phyloP scores from a whole-genome alignment of 1,140 invertebrate species.

The Drosophila ohnishii region DNA sequence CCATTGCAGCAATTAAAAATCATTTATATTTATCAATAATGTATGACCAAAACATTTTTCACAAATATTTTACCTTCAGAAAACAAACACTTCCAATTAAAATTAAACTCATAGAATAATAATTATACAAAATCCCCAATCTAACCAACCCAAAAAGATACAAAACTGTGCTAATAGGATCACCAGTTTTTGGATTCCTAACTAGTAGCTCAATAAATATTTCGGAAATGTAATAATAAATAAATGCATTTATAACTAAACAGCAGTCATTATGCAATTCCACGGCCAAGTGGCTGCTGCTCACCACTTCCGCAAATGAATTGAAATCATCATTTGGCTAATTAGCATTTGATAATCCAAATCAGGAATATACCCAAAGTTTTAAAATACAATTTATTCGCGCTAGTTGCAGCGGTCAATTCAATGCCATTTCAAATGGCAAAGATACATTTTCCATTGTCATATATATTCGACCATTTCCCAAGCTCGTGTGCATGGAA shows the following conservation, averaged over 20 bases:
- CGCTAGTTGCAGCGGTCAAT: constrained; percentile 8
- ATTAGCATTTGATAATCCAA: constrained; percentile 32
- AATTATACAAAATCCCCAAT: neutral
- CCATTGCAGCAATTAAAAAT: neutral
- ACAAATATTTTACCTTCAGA: neutral
- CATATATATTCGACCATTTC: constrained; percentile 43
- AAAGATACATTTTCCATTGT: constrained; percentile 47
- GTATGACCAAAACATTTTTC: neutral
- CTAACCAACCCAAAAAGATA: neutral
- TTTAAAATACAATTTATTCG: constrained; percentile 37
- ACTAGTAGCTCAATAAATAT: neutral
- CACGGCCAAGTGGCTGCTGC: neutral
- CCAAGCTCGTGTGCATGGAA: constrained; percentile 50
- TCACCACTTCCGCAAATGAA: constrained; percentile 24
- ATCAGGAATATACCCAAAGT: constrained; percentile 18
- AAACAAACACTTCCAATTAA: neutral
- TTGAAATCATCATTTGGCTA: constrained; percentile 33
- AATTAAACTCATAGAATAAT: neutral
- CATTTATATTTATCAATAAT: neutral
- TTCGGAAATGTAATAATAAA: constrained; percentile 7
- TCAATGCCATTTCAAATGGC: constrained; percentile 37
- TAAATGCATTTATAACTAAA: neutral
- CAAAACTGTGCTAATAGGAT: neutral
- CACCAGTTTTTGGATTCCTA: neutral
- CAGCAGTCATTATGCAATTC: neutral